Conservation (phyloP, 2,113 vertebrate species). For the Phocoena sinus region DNA sequence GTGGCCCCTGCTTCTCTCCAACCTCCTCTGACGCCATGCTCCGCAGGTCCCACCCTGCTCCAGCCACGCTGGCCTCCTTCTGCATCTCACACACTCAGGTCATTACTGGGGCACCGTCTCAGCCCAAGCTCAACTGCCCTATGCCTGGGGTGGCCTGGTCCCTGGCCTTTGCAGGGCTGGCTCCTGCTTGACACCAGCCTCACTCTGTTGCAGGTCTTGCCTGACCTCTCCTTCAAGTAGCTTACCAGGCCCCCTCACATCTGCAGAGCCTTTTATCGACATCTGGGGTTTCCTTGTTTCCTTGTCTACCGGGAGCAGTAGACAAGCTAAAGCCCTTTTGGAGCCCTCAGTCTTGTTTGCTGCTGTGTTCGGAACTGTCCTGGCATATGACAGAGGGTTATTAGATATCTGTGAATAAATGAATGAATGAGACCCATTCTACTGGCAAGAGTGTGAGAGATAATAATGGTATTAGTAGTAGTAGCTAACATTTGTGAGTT, state of each 20-base stretch:
- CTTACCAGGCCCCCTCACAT: not conserved
- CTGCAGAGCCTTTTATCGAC: not conserved
- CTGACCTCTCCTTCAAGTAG: not conserved
- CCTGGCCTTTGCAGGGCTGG: not conserved
- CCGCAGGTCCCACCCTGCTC: too few relatives aligned
- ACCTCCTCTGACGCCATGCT: rapidly evolving
- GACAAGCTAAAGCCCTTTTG: not conserved
- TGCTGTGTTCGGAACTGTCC: not conserved
- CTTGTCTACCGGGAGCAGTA: not conserved
- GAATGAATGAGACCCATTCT: not conserved
- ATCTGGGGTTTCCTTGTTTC: not conserved
- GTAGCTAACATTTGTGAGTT: not conserved
- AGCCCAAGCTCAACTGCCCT: not conserved
- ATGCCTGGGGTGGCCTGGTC: not conserved
- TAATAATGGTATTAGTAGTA: rapidly evolving
- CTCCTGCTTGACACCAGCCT: not conserved
- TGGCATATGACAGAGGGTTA: too few relatives aligned
- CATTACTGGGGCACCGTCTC: rapidly evolving
- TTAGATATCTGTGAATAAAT: not conserved
- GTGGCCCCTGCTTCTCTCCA: not conserved
- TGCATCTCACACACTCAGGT: not conserved
- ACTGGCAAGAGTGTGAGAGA: too few relatives aligned
- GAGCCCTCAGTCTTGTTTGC: not conserved
- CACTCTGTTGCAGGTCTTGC: not conserved
- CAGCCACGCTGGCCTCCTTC: not conserved